phyloP scores from a whole-genome alignment of 1,140 invertebrate species.

The Drosophila rhopaloa region DNA sequence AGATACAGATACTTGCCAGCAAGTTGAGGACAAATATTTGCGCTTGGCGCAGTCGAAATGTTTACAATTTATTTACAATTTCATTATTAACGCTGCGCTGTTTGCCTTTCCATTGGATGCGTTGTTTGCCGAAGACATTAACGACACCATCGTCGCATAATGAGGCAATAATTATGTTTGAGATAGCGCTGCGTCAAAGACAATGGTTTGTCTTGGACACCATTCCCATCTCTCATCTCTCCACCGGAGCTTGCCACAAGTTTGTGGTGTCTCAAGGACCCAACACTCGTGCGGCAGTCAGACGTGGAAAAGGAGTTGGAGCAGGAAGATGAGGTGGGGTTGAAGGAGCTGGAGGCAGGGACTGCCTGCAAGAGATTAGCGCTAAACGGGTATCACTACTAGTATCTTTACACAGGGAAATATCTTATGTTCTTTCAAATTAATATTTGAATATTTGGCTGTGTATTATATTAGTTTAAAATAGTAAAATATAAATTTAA shows the following conservation, averaged over 20 bases:
- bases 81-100: slow-evolving; percentile 65
- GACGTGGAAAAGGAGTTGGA: slow-evolving; percentile 24
- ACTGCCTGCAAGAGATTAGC: slow-evolving; percentile 44
- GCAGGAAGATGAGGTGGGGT: neutral
- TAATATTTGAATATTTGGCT: too few relatives aligned
- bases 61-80: slow-evolving; percentile 81
- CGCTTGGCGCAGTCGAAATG: slow-evolving; percentile 68
- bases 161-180: slow-evolving; percentile 79
- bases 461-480: too few relatives aligned
- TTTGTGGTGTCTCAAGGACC: slow-evolving; percentile 55
- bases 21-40: slow-evolving; percentile 62
- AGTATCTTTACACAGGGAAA: slow-evolving; percentile 1
- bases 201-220: slow-evolving; percentile 42
- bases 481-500: too few relatives aligned
- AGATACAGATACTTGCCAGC: slow-evolving; percentile 27
- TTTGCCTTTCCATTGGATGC: slow-evolving; percentile 59
- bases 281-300: slow-evolving; percentile 40
- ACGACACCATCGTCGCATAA: slow-evolving; percentile 66
- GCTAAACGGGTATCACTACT: slow-evolving; percentile 39
- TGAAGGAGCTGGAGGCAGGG: neutral
- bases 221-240: neutral
- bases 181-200: slow-evolving; percentile 52
- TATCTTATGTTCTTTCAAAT: too few relatives aligned
- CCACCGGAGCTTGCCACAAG: slow-evolving; percentile 23
- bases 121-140: slow-evolving; percentile 69